Percentiles rank a stretch among this genome's conserved stretches.
Conservation (phyloP, 2,113 vertebrate genomes). For the Campylorhamphus procurvoides region DNA sequence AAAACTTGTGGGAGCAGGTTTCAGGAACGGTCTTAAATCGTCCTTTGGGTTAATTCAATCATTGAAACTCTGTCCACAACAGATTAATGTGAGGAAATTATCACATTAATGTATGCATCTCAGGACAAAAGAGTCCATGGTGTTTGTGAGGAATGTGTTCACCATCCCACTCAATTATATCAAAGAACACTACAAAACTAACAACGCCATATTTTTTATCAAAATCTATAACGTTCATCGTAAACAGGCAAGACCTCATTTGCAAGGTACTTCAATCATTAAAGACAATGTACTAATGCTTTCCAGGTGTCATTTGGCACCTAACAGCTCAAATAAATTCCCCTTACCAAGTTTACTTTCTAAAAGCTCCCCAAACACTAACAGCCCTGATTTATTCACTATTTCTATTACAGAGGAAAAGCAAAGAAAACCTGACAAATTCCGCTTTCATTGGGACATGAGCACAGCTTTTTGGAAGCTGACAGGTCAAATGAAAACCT, state of each 20-base stretch:
- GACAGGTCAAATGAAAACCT: constrained; percentile 26
- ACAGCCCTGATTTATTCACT: not conserved
- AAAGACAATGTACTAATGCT: not conserved
- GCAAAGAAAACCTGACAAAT: not conserved
- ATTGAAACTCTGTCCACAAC: not conserved
- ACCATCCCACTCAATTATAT: not conserved
- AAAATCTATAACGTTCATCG: not conserved
- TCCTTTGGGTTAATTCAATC: not conserved
- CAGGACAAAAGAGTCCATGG: not conserved
- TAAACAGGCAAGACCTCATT: not conserved
- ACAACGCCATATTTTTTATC: not conserved
- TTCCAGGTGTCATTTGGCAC: not conserved
- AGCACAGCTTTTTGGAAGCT: not conserved
- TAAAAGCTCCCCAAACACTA: not conserved
- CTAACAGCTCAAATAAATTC: not conserved
- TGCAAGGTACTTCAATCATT: not conserved
- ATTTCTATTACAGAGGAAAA: not conserved
- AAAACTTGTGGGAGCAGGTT: not conserved
- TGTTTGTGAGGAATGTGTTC: not conserved
- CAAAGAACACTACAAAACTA: not conserved
- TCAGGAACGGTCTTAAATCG: not conserved
- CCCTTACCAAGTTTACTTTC: not conserved
- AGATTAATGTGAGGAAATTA: not conserved
- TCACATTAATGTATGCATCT: not conserved
- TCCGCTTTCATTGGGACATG: not conserved